Evolutionary conservation across 1,140 invertebrate genomes (phyloP), one percentile per base, ranked within the genome.

Genomic region (Telenomus remus): DNA sequence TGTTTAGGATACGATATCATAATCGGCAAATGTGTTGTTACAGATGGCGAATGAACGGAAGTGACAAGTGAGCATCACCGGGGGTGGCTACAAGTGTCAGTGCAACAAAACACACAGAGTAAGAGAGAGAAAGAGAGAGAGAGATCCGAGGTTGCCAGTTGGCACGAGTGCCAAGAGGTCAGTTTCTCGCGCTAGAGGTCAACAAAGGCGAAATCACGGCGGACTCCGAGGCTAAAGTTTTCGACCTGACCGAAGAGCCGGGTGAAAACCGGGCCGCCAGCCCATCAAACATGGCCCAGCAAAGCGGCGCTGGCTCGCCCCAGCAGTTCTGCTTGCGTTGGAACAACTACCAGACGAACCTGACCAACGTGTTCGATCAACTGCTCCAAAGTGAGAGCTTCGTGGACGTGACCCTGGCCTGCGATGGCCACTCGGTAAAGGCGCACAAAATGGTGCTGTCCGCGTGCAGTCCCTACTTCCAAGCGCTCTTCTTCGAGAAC

Each of bases 311-410:
- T 79, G 88, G 85, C 60, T 89, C 89, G 57, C 89, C 90, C 77
- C 92, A 93, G 87, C 92, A 92, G 79, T 93, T 97, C 89, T 97
- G 96, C 85, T 90, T 97, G 80, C 91, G 95, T 34, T 97, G 96
- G 96, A 97, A 97, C 90, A 97, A 97, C 85, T 97, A 97, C 87
- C 95, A 96, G 85, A 93, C 91, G 61, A 97, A 97, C 85, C 89
- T 97, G 80, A 95, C 95, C 54, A 96, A 93, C 87, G 95, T 96
- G 60, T 97, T 98, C 88, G 95, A 97, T 82, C 94, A 96, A 86
- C 91, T 98, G 54, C 90, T 97, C 49, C 95, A 96, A 85, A 95
- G 92, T 85, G 95, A 97, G 87, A 93, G 93, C 55, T 96, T 97
- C 86, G 95, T 97, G 51, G 96, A 97, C 87, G 96, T 97, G 50